Evolutionary conservation across 2,888 invertebrate species (phyloP), one percentile per base, ranked within the genome.

Genomic region (Imbricaverruca yamaguchii): DNA sequence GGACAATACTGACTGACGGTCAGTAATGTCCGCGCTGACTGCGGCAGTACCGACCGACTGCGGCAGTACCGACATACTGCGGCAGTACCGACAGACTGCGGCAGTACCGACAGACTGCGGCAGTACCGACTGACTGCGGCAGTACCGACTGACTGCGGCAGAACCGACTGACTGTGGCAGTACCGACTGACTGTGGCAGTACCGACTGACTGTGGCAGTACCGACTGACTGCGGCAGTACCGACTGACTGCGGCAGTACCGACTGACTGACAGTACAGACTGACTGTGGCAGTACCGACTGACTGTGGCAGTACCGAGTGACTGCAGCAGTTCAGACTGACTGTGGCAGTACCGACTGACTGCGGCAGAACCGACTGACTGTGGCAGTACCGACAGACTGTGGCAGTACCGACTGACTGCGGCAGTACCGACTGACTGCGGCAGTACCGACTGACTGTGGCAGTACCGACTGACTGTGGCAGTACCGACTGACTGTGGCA

Each of bases 61-160:
- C 56, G 80, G 56, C 21, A 23, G 12, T 56, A 81, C 88, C 89
- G 87, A 92, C 92, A n/a, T n/a, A n/a, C n/a, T n/a, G n/a, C n/a
- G 23, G n/a, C 23, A 23, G 67, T 12, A 11, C 11, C 23, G 63
- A 59, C 59, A n/a, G 39, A 39, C 39, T 1, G 55, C 56, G 80
- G 56, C 21, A 23, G 12, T 56, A 81, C 88, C 89, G 87, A 92
- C 92, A n/a, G n/a, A n/a, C n/a, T n/a, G n/a, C n/a, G 23, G n/a
- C 23, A 23, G 67, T 12, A 11, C 11, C 23, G 63, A 59, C 59
- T 25, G 39, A 39, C 39, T 1, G 55, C 56, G 80, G 56, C 21
- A 23, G 12, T 56, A 81, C 88, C 89, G 87, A 92, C 92, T n/a
- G n/a, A n/a, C n/a, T n/a, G n/a, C n/a, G n/a, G n/a, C n/a, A n/a